phyloP scores from a whole-genome alignment of 2,113 vertebrate genomes.

The Motacilla alba region DNA sequence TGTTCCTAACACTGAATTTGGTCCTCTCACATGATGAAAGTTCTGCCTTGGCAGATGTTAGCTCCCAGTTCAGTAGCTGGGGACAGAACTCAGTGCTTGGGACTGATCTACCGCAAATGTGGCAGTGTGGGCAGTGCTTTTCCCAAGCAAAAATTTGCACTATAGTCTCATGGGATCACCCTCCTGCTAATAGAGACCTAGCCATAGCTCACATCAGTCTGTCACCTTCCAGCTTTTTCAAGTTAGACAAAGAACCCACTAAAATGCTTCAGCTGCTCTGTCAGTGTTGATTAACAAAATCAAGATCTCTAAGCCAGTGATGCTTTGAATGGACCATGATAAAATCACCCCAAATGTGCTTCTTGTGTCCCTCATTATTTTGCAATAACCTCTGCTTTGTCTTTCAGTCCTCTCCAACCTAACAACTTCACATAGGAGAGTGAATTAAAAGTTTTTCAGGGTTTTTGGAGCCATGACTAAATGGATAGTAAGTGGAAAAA shows the following conservation, averaged over 20 bases:
- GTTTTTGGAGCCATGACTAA: background rate
- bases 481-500: background rate
- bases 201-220: background rate
- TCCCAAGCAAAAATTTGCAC: background rate
- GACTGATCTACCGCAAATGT: background rate
- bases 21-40: accelerated
- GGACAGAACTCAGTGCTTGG: background rate
- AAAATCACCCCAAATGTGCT: background rate
- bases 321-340: background rate
- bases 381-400: background rate
- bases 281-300: background rate
- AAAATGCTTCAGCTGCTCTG: background rate
- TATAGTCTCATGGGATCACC: background rate
- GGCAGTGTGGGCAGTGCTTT: background rate
- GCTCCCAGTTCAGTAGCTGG: background rate
- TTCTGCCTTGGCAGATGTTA: background rate
- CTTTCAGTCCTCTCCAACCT: background rate
- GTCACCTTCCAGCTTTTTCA: background rate
- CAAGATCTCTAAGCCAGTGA: background rate
- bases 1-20: background rate
- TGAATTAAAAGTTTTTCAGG: background rate
- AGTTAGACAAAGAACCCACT: background rate
- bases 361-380: background rate
- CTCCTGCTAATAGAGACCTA: background rate
- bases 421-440: background rate